Conservation (phyloP, 2,888 invertebrate species). For the Oligia fasciuncula region DNA sequence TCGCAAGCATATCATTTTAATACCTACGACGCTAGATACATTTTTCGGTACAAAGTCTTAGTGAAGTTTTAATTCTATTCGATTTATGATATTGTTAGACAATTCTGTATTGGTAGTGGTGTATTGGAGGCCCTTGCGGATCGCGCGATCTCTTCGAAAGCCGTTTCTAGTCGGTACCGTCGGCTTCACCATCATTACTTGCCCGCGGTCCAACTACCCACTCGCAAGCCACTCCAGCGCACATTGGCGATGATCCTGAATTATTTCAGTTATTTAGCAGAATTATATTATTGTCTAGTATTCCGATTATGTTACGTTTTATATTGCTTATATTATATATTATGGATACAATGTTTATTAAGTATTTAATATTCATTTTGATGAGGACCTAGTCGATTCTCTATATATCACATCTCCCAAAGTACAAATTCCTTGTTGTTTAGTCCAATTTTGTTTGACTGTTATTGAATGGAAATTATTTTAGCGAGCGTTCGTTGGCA, state of each 20-base stretch:
- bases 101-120: constrained; percentile 83
- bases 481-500: constrained; percentile 79
- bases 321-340: constrained; percentile 90
- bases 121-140: constrained; percentile 74
- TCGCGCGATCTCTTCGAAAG: constrained; percentile 62
- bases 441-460: constrained; percentile 91
- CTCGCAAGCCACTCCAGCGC: constrained; percentile 71
- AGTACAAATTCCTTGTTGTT: constrained; percentile 91
- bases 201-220: constrained; percentile 58
- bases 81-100: constrained; percentile 87
- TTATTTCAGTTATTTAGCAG: constrained; percentile 89
- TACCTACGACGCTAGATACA: constrained; percentile 84
- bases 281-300: constrained; percentile 89
- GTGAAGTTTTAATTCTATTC: constrained; percentile 87
- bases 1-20: constrained; percentile 89
- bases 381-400: constrained; percentile 90
- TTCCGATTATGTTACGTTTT: constrained; percentile 90
- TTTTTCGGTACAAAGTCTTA: constrained; percentile 88
- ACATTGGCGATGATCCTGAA: constrained; percentile 81
- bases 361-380: constrained; percentile 89
- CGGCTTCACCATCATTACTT: constrained; percentile 71
- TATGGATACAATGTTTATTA: constrained; percentile 89
- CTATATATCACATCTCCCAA: constrained; percentile 90
- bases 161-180: constrained; percentile 82
- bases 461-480: constrained; percentile 89